phyloP scores from a whole-genome alignment of 2,888 invertebrate genomes.

The Petrolisthes manimaculis region DNA sequence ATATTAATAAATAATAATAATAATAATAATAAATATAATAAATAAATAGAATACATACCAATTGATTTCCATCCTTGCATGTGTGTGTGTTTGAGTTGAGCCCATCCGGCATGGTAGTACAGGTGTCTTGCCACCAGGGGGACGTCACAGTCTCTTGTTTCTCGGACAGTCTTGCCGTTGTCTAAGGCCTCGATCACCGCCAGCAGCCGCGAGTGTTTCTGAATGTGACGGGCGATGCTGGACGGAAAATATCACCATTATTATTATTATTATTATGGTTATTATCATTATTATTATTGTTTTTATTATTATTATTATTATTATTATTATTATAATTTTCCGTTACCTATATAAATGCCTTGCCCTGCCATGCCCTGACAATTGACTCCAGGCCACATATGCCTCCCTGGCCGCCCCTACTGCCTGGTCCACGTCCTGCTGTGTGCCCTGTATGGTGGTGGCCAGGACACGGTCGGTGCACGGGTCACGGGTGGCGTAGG shows the following conservation, averaged over 20 bases:
- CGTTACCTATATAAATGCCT: constrained; percentile 68
- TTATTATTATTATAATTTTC: neutral
- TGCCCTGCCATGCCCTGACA: constrained; percentile 67
- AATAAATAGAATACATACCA: constrained; percentile 68
- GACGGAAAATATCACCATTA: neutral
- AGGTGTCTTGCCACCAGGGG: constrained; percentile 72
- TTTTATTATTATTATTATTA: neutral
- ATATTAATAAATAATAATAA: too few relatives aligned
- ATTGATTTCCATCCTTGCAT: constrained; percentile 71
- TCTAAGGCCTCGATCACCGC: constrained; percentile 72
- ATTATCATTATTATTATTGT: neutral
- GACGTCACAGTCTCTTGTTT: constrained; percentile 71
- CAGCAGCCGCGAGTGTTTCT: constrained; percentile 72
- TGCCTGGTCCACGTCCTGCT: constrained; percentile 67
- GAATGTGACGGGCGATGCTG: constrained; percentile 73
- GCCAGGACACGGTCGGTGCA: constrained; percentile 57
- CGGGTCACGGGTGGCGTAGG: constrained; percentile 59
- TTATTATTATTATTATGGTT: neutral
- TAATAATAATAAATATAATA: too few relatives aligned
- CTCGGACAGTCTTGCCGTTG: constrained; percentile 71
- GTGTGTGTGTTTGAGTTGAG: constrained; percentile 70
- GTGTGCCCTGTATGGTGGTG: constrained; percentile 65
- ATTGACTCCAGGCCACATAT: constrained; percentile 64
- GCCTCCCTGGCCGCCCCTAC: constrained; percentile 66
- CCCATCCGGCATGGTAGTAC: constrained; percentile 74